These are phyloP conservation scores for Drosophila carrolli DNA, from an alignment of 1,140 invertebrate genomes.

Conservation along the genomic window DNA sequence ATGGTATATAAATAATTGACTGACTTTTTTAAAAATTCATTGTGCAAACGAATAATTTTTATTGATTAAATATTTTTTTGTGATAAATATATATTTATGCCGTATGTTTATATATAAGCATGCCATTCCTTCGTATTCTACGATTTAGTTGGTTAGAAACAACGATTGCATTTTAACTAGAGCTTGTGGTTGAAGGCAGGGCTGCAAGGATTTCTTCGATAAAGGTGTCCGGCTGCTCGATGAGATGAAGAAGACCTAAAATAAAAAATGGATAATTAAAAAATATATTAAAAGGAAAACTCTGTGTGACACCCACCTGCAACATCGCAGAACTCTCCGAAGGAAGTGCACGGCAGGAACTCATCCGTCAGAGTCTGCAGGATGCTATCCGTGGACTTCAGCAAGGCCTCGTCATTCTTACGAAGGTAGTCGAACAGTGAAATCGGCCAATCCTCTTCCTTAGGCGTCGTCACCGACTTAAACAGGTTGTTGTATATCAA, in stretches of 20 bases:
- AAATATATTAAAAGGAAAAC: no score
- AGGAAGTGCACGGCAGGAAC: conserved; percentile 94
- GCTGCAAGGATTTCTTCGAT: conserved; percentile 74
- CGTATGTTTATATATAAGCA: conserved; percentile 42
- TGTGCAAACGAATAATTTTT: conserved; percentile 83
- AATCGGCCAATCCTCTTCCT: conserved; percentile 93
- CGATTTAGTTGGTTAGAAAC: conserved; percentile 33
- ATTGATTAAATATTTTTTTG: conserved; percentile 74
- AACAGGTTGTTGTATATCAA: conserved; percentile 89
- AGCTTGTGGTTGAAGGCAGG: conserved; percentile 64
- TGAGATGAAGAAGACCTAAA: conserved; percentile 74
- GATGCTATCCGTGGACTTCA: conserved; percentile 94
- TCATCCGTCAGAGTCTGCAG: conserved; percentile 94
- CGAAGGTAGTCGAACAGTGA: conserved; percentile 96
- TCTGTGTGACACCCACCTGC: conserved; percentile 85
- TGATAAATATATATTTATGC: conserved; percentile 70
- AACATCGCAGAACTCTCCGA: conserved; percentile 96
- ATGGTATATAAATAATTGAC: conserved; percentile 21
- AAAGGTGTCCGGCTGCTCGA: conserved; percentile 80
- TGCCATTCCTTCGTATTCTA: conserved; percentile 16
- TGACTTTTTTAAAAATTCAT: conserved; percentile 26
- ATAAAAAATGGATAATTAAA: background rate
- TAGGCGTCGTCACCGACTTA: conserved; percentile 90
- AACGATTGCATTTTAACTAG: conserved; percentile 59
- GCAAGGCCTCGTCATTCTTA: conserved; percentile 95